Evolutionary conservation across 1,140 invertebrate genomes (phyloP).

Genomic region (Tetramorium alpestre): DNA sequence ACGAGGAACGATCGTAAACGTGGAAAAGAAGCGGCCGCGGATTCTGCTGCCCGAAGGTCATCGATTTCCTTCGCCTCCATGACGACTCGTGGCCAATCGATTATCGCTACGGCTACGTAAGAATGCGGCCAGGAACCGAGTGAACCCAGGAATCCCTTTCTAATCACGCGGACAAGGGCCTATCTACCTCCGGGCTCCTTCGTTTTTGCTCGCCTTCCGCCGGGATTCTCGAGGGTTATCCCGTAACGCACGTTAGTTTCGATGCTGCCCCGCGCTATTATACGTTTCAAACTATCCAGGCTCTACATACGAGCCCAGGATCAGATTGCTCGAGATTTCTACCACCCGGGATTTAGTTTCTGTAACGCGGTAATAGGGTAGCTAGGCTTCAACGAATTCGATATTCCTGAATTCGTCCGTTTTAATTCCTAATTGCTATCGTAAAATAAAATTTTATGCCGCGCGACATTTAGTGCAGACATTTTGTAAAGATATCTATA

Average conservation of each 20-base stretch:
- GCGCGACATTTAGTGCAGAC: background rate
- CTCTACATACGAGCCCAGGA: background rate
- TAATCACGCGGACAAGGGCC: constrained; percentile 46
- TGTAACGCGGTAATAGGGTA: background rate
- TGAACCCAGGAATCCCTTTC: constrained; percentile 57
- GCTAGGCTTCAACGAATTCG: background rate
- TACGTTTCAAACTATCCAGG: constrained; percentile 23
- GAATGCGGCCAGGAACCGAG: constrained; percentile 49
- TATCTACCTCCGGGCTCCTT: constrained; percentile 21
- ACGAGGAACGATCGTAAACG: constrained; percentile 21
- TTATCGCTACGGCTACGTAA: constrained; percentile 57
- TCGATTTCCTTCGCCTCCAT: constrained; percentile 64
- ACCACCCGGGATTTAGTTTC: constrained; percentile 6
- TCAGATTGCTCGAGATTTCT: background rate
- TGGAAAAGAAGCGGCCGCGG: constrained; percentile 32
- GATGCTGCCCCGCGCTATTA: constrained; percentile 32
- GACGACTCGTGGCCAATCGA: constrained; percentile 64
- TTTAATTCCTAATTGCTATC: constrained; percentile 20
- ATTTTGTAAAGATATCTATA: background rate
- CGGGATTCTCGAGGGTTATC: constrained; percentile 39
- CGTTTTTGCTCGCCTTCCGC: constrained; percentile 45
- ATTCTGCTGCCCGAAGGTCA: constrained; percentile 54
- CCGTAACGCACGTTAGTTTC: constrained; percentile 43
- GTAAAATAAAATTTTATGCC: background rate
- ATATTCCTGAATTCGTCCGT: background rate